A percentile compares a stretch with the other conserved stretches of the same genome.
phyloP scores from a whole-genome alignment of 2,113 vertebrate species.

The Gobiocypris rarus region DNA sequence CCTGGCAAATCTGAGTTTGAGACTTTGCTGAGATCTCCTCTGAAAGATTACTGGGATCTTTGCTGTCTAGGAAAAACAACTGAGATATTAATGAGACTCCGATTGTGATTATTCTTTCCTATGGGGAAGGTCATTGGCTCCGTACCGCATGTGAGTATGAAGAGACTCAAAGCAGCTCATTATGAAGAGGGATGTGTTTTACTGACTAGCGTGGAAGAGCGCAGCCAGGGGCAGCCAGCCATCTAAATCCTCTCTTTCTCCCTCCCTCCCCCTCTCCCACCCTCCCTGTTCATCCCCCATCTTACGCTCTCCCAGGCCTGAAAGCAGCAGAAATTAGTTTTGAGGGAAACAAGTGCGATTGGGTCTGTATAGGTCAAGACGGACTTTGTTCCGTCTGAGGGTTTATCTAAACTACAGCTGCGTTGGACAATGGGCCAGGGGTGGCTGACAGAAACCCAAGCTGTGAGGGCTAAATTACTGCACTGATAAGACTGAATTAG shows the following conservation, averaged over 20 bases:
- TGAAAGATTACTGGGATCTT: neutral
- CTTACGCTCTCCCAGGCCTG: constrained; percentile 75
- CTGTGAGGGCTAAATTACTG: constrained; percentile 89
- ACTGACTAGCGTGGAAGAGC: constrained; percentile 78
- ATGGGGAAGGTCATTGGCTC: constrained; percentile 16
- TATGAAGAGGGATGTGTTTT: constrained; percentile 50
- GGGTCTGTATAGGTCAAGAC: constrained; percentile 93
- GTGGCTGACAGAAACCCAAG: constrained; percentile 94
- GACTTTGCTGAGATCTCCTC: neutral
- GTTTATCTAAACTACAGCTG: constrained; percentile 95
- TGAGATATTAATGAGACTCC: neutral
- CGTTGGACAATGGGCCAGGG: constrained; percentile 89
- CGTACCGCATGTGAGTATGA: neutral
- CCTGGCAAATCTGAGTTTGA: neutral
- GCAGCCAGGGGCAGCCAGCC: constrained; percentile 79
- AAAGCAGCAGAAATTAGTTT: constrained; percentile 84
- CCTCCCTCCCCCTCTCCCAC: constrained; percentile 77
- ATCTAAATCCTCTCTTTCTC: constrained; percentile 84
- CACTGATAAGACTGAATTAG: constrained; percentile 91
- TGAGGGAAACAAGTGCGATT: constrained; percentile 84
- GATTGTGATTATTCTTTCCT: neutral
- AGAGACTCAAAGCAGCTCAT: constrained; percentile 51
- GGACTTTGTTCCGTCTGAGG: constrained; percentile 97
- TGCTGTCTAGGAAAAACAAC: constrained; percentile 1
- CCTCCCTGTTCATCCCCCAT: constrained; percentile 75